Conservation (phyloP, 1,140 invertebrate genomes). For the Drosophila eugracilis region DNA sequence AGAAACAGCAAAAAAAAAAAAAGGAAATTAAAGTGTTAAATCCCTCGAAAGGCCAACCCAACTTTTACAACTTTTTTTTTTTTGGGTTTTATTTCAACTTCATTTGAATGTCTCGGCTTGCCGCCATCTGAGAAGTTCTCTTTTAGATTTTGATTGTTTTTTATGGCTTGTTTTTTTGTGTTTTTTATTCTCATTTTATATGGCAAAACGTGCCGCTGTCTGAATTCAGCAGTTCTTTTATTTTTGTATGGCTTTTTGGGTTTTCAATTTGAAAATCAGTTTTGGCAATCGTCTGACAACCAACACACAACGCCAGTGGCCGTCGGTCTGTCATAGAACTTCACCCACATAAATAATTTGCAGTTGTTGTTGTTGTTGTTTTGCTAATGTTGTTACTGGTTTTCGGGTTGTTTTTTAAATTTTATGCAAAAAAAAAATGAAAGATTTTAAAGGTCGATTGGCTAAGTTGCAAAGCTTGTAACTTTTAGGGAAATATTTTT, state of each 20-base stretch:
- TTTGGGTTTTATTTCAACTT: constrained; percentile 40
- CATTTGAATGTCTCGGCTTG: constrained; percentile 44
- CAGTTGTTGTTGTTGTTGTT: constrained; percentile 6
- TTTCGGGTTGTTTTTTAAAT: constrained; percentile 15
- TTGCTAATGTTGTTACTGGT: constrained; percentile 15
- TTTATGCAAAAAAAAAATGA: background rate
- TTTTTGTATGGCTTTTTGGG: constrained; percentile 20
- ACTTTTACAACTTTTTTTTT: constrained; percentile 45
- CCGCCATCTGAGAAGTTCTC: constrained; percentile 31
- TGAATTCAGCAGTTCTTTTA: constrained; percentile 32
- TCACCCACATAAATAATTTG: constrained; percentile 73
- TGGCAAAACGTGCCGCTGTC: constrained; percentile 45
- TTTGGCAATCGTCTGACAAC: constrained; percentile 49
- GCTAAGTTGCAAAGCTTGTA: constrained; percentile 6
- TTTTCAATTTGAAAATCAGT: constrained; percentile 57
- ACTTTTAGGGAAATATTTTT: background rate
- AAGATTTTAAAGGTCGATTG: constrained; percentile 5
- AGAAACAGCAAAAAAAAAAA: constrained; percentile 30
- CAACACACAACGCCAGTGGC: constrained; percentile 50
- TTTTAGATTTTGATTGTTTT: constrained; percentile 10
- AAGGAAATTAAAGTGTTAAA: constrained; percentile 38
- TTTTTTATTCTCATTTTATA: constrained; percentile 37
- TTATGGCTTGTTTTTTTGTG: constrained; percentile 35
- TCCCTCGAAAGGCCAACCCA: constrained; percentile 48
- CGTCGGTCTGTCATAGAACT: constrained; percentile 53